Evolutionary conservation across 1,140 invertebrate genomes (phyloP), one percentile per base, ranked within the genome.

Genomic region (Aphelinus atriplicis): DNA sequence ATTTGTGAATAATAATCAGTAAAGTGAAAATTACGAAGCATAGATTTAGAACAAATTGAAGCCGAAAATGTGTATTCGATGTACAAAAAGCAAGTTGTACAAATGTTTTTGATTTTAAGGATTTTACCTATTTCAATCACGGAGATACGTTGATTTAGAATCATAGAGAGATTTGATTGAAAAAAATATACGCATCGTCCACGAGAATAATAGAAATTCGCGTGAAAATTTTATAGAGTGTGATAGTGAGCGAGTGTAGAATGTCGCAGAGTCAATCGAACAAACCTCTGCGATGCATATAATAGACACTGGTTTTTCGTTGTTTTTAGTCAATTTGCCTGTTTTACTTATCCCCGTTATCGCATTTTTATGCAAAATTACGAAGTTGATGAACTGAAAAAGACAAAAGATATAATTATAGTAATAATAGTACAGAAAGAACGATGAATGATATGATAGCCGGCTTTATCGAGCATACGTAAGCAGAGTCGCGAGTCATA

Each of bases 261-360:
- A 53, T 6, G 4, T 73, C 63, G 63, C 56, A 73, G 71, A 68
- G 64, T 45, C 9, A 73, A 58, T 69, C 51, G 60, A 75, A 45
- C 6, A 65, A 75, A 51, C 58, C 67, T 70, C 46, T 73, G 72
- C 43, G 7, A 42, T 50, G 26, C n/a, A 74, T 69, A 57, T 71
- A 7, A 75, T 71, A 80, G 53, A 77, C 70, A 78, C 75, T 79
- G 64, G 76, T 76, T 81, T 78, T 81, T 79, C 77, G 76, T 79
- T 79, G 76, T 73, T 81, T 78, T 77, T 79, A 81, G 80, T 78
- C 78, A 76, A 79, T 74, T 81, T 81, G 77, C 66, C 77, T 77
- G 69, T 81, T 81, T 81, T 78, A 81, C 77, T 81, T 81, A 81
- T 77, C 73, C 62, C 70, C 65, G 64, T 76, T 76, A 72, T 76